A percentile compares a stretch with the other conserved stretches of the same genome.
These are phyloP conservation scores for Drosophila lacteicornis DNA, from an alignment of 1,140 invertebrate genomes.

Conservation along the genomic window DNA sequence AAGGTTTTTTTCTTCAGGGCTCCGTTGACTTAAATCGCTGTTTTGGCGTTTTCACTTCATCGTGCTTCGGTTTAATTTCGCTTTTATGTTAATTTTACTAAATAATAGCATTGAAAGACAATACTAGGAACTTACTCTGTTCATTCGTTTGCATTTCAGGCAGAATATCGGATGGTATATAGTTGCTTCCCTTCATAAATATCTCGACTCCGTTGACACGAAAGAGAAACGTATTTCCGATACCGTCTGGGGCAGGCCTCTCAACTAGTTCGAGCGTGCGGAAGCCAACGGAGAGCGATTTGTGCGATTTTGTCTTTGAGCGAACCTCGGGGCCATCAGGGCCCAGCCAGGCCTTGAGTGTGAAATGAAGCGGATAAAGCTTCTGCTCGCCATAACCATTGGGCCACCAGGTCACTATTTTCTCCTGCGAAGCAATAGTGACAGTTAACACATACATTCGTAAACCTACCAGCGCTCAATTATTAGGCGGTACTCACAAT, in stretches of 20 bases:
- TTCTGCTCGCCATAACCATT: constrained; percentile 95
- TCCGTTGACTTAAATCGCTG: too few relatives aligned
- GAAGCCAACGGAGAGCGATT: constrained; percentile 91
- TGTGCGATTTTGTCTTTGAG: constrained; percentile 73
- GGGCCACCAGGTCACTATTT: constrained; percentile 95
- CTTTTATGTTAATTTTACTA: too few relatives aligned
- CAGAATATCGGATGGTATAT: constrained; percentile 95
- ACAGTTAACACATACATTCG: constrained; percentile 48
- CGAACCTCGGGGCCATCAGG: constrained; percentile 60
- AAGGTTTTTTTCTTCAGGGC: too few relatives aligned
- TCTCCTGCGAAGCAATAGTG: constrained; percentile 73
- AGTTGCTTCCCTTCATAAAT: constrained; percentile 99
- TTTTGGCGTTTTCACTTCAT: too few relatives aligned
- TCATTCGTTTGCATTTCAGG: constrained; percentile 89
- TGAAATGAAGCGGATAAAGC: constrained; percentile 90
- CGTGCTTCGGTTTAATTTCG: too few relatives aligned
- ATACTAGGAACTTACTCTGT: constrained; percentile 46
- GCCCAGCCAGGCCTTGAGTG: constrained; percentile 75
- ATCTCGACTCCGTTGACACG: constrained; percentile 94
- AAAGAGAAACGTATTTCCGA: constrained; percentile 95
- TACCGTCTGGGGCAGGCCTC: constrained; percentile 85
- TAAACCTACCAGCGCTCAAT: constrained; percentile 25
- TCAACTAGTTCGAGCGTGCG: constrained; percentile 93
- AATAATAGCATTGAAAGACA: neutral
- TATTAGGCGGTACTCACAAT: constrained; percentile 69